Evolutionary conservation across 2,888 invertebrate genomes (phyloP), one percentile per base, ranked within the genome.

Genomic region (Ormyrus pomaceus): DNA sequence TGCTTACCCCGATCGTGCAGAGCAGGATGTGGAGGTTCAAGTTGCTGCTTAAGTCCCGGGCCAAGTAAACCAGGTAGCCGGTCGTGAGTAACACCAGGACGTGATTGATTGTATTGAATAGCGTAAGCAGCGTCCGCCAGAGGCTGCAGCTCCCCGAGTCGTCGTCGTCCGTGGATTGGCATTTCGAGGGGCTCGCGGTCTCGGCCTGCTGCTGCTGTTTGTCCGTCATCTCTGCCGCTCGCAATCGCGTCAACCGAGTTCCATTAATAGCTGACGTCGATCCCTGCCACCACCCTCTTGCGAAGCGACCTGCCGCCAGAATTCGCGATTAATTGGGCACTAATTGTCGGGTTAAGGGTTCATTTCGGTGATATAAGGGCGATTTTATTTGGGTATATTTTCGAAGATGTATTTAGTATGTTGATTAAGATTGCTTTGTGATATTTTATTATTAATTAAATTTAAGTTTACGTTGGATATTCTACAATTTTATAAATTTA

Each of bases 1-100:
- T 34, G 34, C 86, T 82, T 79, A 86, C 85, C 72, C 84, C 84
- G 8, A 84, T 7, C 51, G 86, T 82, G 62, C 84, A 84, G 6
- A 85, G 73, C 0, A 83, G 11, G 0, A 79, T 83, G 65, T 85
- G 85, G 34, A 80, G 72, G 78, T 83, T 82, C 11, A 62, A 77
- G 11, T 46, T 61, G 58, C 56, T 73, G 13, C 77, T 74, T 45
- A 83, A 65, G 66, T 83, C 73, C 8, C 70, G n/a, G 61, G 68
- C 71, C 13, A 81, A 65, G 58, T 80, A 82, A 19, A 71, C 53
- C 10, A 84, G 62, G 65, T 84, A 85, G 34, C 75, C 65, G 7
- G 81, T 84, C 9, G 82, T 65, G 70, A 82, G 73, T 62, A 84
- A 48, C 58, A 85, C 83, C 64, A 85, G 64, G 45, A 75, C 71